phyloP scores from a whole-genome alignment of 1,140 invertebrate genomes.

The Calephelis virginiensis region DNA sequence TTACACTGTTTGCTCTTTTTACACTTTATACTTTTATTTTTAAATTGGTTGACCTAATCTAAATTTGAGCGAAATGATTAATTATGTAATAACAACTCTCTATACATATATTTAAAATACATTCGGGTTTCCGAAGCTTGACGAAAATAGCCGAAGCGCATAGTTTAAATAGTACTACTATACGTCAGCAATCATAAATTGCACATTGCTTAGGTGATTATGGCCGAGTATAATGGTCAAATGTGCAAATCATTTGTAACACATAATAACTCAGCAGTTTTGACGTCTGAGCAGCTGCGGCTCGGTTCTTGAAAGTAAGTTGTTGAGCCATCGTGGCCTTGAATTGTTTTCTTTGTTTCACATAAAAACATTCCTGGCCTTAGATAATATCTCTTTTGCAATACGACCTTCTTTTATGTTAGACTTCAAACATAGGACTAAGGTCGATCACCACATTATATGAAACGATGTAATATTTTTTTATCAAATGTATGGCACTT shows the following conservation, averaged over 20 bases:
- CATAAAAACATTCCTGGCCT: constrained; percentile 3
- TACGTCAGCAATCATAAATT: not conserved
- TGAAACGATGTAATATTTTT: not conserved
- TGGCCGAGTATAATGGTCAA: not conserved
- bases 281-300: not conserved
- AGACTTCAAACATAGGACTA: no score
- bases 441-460: no score
- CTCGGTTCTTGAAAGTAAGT: constrained; percentile 43
- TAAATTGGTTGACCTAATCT: no score
- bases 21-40: no score
- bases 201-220: not conserved
- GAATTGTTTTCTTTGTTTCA: constrained; percentile 24
- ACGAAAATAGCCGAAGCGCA: no score
- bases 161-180: no score
- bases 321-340: constrained; percentile 42
- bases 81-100: no score
- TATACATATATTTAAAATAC: no score
- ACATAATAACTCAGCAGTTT: constrained; percentile 3
- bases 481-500: no score
- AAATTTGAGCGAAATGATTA: no score
- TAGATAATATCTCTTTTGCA: constrained; percentile 1
- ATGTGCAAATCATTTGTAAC: constrained; percentile 4
- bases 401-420: constrained; percentile 5
- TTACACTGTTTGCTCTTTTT: no score
- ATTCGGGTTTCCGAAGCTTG: no score